These are phyloP conservation scores for Solenopsis fugax DNA, from an alignment of 1,140 invertebrate genomes.

Conservation along the genomic window DNA sequence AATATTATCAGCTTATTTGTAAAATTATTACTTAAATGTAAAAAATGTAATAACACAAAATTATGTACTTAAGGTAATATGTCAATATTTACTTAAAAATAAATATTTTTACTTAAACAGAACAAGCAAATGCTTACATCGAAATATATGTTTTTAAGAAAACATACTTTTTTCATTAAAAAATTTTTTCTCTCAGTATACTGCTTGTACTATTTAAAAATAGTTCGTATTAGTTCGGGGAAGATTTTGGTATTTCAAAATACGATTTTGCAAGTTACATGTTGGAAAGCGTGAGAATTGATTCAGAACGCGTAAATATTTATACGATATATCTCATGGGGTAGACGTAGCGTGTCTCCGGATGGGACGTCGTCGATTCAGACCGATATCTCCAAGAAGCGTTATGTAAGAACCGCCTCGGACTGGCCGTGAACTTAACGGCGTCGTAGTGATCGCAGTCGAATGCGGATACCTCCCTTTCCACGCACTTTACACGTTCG, in stretches of 20 bases:
- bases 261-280: slow-evolving; percentile 4
- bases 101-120: no score
- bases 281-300: background rate
- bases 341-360: slow-evolving; percentile 45
- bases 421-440: slow-evolving; percentile 86
- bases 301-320: slow-evolving; percentile 44
- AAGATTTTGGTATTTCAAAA: slow-evolving; percentile 25
- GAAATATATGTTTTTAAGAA: no score
- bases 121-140: no score
- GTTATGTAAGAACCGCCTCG: slow-evolving; percentile 83
- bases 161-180: no score
- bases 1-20: no score
- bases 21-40: no score
- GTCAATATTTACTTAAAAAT: no score
- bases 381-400: slow-evolving; percentile 72
- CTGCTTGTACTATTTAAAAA: background rate
- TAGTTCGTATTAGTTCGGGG: background rate
- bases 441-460: slow-evolving; percentile 71
- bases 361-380: slow-evolving; percentile 70
- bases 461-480: slow-evolving; percentile 76
- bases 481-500: slow-evolving; percentile 56
- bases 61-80: no score
- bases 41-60: no score
- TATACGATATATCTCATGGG: slow-evolving; percentile 14
- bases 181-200: no score